These are phyloP conservation scores for Gymnobelideus leadbeateri DNA, from an alignment of 2,113 vertebrate genomes.

Conservation along the genomic window DNA sequence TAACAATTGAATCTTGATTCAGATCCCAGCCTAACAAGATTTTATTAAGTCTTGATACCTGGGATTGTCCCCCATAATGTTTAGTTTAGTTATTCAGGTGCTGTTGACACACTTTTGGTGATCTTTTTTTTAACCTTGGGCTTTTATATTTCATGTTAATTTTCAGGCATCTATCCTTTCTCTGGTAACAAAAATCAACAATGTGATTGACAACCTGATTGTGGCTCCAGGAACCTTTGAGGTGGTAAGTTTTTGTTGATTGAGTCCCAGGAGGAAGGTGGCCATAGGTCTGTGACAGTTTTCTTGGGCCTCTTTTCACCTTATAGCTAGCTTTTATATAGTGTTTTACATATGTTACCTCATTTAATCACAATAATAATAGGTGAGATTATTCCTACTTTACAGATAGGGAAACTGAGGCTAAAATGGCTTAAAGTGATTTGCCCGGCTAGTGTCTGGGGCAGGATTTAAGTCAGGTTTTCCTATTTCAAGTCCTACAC, in stretches of 20 bases:
- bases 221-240: conserved; percentile 97
- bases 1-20: not conserved
- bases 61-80: not conserved
- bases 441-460: not conserved
- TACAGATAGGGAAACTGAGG: not conserved
- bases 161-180: conserved; percentile 96
- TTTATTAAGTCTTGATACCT: not conserved
- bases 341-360: not conserved
- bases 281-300: not conserved
- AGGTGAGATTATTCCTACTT: not conserved
- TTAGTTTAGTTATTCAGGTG: fast-evolving
- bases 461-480: not conserved
- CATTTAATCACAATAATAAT: not conserved
- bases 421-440: not conserved
- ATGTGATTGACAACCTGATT: conserved; percentile 97
- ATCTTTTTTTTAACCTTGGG: conserved; percentile 36
- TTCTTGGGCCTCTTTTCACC: not conserved
- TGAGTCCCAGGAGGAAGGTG: conserved; percentile 6
- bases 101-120: not conserved
- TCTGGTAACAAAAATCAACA: conserved; percentile 98
- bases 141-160: conserved; percentile 22
- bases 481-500: not conserved
- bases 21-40: not conserved
- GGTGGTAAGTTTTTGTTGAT: conserved; percentile 90
- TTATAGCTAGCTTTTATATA: not conserved